Evolutionary conservation across 2,113 vertebrate genomes (phyloP).

Genomic region (Trematocara macrostoma): DNA sequence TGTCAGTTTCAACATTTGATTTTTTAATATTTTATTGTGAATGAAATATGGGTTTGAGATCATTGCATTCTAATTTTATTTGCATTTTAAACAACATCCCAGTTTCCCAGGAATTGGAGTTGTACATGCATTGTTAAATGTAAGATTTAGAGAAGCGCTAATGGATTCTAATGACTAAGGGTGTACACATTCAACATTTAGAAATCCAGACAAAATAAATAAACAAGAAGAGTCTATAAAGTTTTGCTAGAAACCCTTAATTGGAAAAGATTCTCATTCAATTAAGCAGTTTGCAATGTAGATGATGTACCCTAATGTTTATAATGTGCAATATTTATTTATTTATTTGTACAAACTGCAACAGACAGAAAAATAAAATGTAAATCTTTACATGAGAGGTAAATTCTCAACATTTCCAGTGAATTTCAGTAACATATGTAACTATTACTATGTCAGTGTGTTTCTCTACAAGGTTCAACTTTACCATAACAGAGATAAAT

Average conservation of each 20-base stretch:
- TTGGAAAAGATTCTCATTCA: neutral
- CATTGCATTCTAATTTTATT: neutral
- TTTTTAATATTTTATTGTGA: neutral
- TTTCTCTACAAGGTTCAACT: neutral
- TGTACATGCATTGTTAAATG: neutral
- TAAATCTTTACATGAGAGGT: neutral
- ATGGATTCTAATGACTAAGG: neutral
- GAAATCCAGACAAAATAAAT: neutral
- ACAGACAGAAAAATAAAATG: neutral
- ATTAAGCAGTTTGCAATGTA: neutral
- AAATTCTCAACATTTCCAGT: neutral
- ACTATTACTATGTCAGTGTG: neutral
- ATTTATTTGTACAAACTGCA: neutral
- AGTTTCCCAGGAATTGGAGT: neutral
- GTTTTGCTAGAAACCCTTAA: neutral
- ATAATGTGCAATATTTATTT: neutral
- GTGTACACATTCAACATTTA: neutral
- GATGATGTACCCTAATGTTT: neutral
- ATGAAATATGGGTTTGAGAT: neutral
- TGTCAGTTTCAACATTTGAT: neutral
- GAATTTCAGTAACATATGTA: neutral
- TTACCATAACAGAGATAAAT: neutral
- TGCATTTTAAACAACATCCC: neutral
- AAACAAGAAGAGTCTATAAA: neutral
- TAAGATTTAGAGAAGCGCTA: neutral